Conservation (phyloP, 2,888 invertebrate species). For the Scrobipalpa atriplicella region DNA sequence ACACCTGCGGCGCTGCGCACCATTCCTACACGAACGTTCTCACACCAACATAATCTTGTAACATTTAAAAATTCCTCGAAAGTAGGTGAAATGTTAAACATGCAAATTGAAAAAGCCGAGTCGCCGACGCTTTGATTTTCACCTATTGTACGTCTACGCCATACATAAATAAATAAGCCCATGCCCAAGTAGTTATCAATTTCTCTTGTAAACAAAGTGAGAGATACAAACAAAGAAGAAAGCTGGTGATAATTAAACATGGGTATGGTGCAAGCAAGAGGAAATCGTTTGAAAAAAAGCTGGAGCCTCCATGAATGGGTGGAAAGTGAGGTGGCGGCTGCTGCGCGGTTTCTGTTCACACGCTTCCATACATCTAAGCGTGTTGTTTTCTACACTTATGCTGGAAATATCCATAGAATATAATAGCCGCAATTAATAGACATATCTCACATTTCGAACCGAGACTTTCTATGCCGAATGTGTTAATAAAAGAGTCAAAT, state of each 20-base stretch:
- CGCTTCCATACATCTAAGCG: conserved; percentile 59
- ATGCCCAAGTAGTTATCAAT: conserved; percentile 19
- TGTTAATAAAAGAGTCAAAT: conserved; percentile 4
- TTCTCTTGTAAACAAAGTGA: conserved; percentile 36
- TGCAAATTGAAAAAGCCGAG: conserved; percentile 14
- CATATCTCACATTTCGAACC: conserved; percentile 26
- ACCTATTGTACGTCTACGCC: conserved; percentile 11
- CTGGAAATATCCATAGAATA: conserved; percentile 42
- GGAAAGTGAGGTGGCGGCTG: conserved; percentile 76
- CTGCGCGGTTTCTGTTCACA: conserved; percentile 75
- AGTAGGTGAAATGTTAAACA: conserved; percentile 26
- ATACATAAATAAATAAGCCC: neutral
- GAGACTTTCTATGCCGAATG: conserved; percentile 28
- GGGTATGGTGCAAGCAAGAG: conserved; percentile 55
- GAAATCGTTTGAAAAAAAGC: conserved; percentile 77
- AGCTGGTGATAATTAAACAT: conserved; percentile 65
- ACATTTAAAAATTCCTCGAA: conserved; percentile 26
- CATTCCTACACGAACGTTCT: conserved; percentile 43
- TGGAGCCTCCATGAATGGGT: conserved; percentile 78
- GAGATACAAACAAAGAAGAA: conserved; percentile 62
- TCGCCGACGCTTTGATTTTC: conserved; percentile 17
- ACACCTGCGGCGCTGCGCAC: conserved; percentile 41
- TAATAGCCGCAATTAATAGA: conserved; percentile 29
- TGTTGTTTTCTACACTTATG: conserved; percentile 57
- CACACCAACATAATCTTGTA: conserved; percentile 32